A percentile compares a stretch with the other conserved stretches of the same genome.
Conservation (phyloP, 2,113 vertebrate genomes). For the Sciurus niger region DNA sequence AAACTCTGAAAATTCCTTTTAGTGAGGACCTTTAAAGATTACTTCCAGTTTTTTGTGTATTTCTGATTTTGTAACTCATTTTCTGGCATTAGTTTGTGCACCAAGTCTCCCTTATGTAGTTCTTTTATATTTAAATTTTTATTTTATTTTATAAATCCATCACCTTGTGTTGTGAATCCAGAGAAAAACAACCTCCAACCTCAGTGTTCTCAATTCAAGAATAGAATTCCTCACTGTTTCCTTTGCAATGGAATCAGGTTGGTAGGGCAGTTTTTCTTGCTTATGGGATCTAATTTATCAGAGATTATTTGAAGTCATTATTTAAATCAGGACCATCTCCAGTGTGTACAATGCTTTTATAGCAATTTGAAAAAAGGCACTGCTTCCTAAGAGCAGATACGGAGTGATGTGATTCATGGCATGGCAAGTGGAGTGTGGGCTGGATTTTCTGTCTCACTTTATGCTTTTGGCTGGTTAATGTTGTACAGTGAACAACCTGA, state of each 20-base stretch:
- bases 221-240: not conserved
- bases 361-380: not conserved
- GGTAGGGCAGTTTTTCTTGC: constrained; percentile 25
- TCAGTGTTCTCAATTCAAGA: constrained; percentile 42
- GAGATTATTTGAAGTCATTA: constrained; percentile 32
- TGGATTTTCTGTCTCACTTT: constrained; percentile 1
- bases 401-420: not conserved
- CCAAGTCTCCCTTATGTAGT: not conserved
- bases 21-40: not conserved
- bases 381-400: not conserved
- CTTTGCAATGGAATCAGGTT: constrained; percentile 39
- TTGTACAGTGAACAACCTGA: not conserved
- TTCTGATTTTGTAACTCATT: constrained; percentile 48
- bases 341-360: not conserved
- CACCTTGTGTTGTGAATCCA: constrained; percentile 10
- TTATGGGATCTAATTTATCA: constrained; percentile 21
- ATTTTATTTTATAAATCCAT: not conserved
- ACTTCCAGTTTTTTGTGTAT: not conserved
- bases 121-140: not conserved
- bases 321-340: constrained; percentile 33
- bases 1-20: not conserved
- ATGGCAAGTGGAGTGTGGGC: not conserved
- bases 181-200: constrained; percentile 37
- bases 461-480: not conserved
- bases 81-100: not conserved